These are phyloP conservation scores for Callaeas wilsoni DNA, from an alignment of 2,113 vertebrate genomes.

Conservation along the genomic window DNA sequence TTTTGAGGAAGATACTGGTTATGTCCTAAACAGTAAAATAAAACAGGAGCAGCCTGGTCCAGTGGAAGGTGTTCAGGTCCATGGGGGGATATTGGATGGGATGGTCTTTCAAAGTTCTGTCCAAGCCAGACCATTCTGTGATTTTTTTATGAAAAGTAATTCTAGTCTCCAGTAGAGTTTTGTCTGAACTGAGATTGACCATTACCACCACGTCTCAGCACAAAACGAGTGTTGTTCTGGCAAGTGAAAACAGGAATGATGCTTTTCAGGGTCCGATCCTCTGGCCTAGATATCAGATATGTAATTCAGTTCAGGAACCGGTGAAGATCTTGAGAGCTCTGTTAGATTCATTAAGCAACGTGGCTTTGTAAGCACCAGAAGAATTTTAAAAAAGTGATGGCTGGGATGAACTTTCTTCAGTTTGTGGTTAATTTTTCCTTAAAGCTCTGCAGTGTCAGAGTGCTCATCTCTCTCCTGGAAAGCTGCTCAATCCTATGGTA, in stretches of 20 bases:
- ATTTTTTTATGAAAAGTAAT: not conserved
- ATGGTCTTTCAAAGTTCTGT: not conserved
- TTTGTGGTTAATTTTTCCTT: not conserved
- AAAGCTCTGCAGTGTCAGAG: not conserved
- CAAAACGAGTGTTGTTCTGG: not conserved
- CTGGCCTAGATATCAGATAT: not conserved
- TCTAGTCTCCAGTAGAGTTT: not conserved
- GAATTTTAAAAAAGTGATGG: not conserved
- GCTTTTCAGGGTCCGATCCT: not conserved
- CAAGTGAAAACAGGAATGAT: not conserved
- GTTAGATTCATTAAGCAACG: not conserved
- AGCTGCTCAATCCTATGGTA: not conserved
- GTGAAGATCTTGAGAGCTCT: not conserved
- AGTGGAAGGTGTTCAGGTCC: not conserved
- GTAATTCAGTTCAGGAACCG: not conserved
- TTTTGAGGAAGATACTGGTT: not conserved
- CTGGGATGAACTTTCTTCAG: not conserved
- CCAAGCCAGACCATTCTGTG: not conserved
- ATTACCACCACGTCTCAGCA: rapidly evolving
- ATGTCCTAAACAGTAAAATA: not conserved
- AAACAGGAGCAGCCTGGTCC: not conserved
- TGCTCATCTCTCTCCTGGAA: not conserved
- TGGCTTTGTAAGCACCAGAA: not conserved
- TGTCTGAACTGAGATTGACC: not conserved
- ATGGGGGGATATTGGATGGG: not conserved